Percentiles rank a stretch among this genome's conserved stretches.
Evolutionary conservation across 37 sponge, comb jelly and placozoan species (phyloP).

Genomic region (Axinella damicornis): DNA sequence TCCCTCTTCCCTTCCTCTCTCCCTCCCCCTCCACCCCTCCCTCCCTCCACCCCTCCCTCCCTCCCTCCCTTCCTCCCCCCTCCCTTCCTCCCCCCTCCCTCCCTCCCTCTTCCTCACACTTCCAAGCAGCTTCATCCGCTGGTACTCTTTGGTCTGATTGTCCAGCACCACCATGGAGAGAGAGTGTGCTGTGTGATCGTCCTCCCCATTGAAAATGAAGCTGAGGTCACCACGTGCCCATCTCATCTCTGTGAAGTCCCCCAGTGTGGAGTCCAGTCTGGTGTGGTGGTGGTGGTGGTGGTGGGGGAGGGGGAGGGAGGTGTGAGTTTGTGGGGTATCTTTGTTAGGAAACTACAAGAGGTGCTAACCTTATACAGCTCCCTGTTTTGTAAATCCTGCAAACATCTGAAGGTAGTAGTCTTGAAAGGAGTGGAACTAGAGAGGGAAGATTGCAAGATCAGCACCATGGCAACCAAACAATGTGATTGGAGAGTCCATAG

Average conservation of each 20-base stretch:
- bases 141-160: slow-evolving; percentile 74
- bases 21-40: too few species aligned
- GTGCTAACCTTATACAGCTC: slow-evolving; percentile 61
- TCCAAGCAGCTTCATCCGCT: slow-evolving; percentile 56
- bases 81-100: too few species aligned
- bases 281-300: background rate
- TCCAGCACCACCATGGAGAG: slow-evolving; percentile 81
- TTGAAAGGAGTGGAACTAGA: slow-evolving; percentile 85
- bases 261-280: slow-evolving; percentile 85
- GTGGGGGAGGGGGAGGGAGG: background rate
- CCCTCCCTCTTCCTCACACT: slow-evolving; percentile 30
- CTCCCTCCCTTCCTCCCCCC: too few species aligned
- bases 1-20: too few species aligned
- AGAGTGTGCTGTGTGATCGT: slow-evolving; percentile 14
- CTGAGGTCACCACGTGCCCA: slow-evolving; percentile 90
- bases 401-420: slow-evolving; percentile 87
- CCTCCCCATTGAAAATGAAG: slow-evolving; percentile 90
- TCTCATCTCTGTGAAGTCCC: slow-evolving; percentile 89
- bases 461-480: too few species aligned
- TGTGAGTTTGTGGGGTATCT: background rate
- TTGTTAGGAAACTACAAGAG: background rate
- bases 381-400: slow-evolving; percentile 86
- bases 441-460: too few species aligned
- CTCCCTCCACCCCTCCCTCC: too few species aligned
- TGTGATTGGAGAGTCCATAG: too few species aligned